phyloP scores from a whole-genome alignment of 2,797 vertebrate species.

The Setipinna tenuifilis region DNA sequence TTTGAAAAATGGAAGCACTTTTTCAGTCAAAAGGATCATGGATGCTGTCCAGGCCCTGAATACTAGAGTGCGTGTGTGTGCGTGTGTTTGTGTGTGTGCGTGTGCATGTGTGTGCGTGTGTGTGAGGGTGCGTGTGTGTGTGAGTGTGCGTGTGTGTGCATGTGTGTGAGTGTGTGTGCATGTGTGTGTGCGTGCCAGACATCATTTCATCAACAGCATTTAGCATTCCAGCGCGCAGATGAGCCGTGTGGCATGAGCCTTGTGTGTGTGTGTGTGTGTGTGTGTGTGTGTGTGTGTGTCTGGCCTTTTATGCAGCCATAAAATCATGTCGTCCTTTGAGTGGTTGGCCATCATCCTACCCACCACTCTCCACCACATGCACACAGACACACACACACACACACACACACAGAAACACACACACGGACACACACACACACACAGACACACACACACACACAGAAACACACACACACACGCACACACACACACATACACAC shows the following conservation, averaged over 20 bases:
- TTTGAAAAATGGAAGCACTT: neutral
- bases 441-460: neutral
- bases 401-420: slow-evolving; percentile 39
- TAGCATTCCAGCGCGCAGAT: neutral
- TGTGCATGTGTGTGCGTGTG: neutral
- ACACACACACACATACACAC: neutral
- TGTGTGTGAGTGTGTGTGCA: no score
- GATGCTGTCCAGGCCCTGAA: neutral
- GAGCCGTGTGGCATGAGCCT: neutral
- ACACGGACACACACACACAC: neutral
- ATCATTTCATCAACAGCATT: neutral
- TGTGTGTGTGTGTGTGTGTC: neutral
- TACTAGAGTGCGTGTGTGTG: neutral
- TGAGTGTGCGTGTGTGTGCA: no score
- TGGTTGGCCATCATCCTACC: neutral
- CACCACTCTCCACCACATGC: slow-evolving; percentile 48
- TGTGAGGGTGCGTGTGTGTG: no score
- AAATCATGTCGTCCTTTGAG: neutral
- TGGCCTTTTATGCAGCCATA: neutral
- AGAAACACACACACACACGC: slow-evolving; percentile 36
- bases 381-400: neutral
- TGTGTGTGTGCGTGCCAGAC: neutral
- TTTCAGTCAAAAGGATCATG: neutral
- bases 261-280: no score
- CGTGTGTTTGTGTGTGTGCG: no score